These are phyloP conservation scores for Sipha flava DNA, from an alignment of 1,140 invertebrate species.

Conservation along the genomic window DNA sequence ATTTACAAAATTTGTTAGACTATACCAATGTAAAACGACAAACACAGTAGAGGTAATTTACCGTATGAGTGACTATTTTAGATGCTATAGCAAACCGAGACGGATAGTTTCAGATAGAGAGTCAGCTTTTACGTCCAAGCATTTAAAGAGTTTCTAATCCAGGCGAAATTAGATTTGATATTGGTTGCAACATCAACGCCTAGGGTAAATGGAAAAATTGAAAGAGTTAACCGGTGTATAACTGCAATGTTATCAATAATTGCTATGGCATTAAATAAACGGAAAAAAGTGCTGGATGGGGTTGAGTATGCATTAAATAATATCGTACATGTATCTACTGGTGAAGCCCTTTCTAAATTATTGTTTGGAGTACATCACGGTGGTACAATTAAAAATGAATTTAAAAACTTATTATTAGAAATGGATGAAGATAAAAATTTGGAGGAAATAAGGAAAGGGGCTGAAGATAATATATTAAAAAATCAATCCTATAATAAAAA, in stretches of 20 bases:
- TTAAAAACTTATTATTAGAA: not conserved
- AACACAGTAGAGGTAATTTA: slow-evolving; percentile 30
- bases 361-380: slow-evolving; percentile 33
- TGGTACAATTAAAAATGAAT: not conserved
- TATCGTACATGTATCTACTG: slow-evolving; percentile 19
- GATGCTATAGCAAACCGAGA: slow-evolving; percentile 31
- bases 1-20: slow-evolving; percentile 38
- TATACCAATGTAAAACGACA: slow-evolving; percentile 33
- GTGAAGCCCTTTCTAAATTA: slow-evolving; percentile 30
- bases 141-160: slow-evolving; percentile 33
- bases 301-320: slow-evolving; percentile 36
- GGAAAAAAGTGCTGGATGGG: not conserved
- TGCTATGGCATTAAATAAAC: slow-evolving; percentile 1
- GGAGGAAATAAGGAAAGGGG: not conserved
- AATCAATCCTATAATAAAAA: not conserved
- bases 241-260: not conserved
- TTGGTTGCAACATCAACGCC: not conserved
- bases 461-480: not conserved
- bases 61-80: slow-evolving; percentile 22
- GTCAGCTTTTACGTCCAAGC: slow-evolving; percentile 34
- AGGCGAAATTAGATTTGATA: not conserved
- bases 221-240: not conserved
- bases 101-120: slow-evolving; percentile 35
- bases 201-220: not conserved
- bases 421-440: not conserved